Percentiles rank a stretch among this genome's conserved stretches.
Evolutionary conservation across 2,113 vertebrate species (phyloP).

Genomic region (Leuciscus idus): DNA sequence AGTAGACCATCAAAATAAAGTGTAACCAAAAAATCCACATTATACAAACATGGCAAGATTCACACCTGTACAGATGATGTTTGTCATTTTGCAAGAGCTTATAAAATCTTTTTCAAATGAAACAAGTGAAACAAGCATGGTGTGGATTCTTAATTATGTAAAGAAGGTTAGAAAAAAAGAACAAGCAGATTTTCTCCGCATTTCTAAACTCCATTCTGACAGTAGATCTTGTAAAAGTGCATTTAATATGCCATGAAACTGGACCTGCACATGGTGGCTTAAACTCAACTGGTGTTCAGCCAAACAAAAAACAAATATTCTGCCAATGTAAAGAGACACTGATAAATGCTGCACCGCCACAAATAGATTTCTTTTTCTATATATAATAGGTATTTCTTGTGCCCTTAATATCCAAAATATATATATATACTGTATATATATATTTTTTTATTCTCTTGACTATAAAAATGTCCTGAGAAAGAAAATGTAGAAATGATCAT

Average conservation of each 20-base stretch:
- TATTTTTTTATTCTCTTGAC: conserved; percentile 8
- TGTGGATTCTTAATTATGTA: not conserved
- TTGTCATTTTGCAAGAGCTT: not conserved
- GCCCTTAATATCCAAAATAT: not conserved
- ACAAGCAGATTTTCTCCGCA: not conserved
- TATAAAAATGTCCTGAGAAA: not conserved
- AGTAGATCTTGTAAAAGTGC: not conserved
- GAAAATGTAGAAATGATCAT: not conserved
- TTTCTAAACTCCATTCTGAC: not conserved
- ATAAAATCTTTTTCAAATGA: not conserved
- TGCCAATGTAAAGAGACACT: conserved; percentile 7
- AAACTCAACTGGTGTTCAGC: not conserved
- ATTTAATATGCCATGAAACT: not conserved
- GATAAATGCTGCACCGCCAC: not conserved
- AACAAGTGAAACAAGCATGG: too few relatives aligned
- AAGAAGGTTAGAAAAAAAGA: not conserved
- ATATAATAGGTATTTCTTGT: not conserved
- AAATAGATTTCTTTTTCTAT: not conserved
- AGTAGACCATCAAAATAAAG: too few relatives aligned
- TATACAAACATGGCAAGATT: not conserved
- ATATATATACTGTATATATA: too few relatives aligned
- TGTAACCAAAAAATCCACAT: not conserved
- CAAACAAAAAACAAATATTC: conserved; percentile 12
- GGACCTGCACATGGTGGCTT: not conserved
- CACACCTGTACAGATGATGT: not conserved